A percentile compares a stretch with the other conserved stretches of the same genome.
Conservation (phyloP, 2,888 invertebrate species). For the Xiphydria camelus region DNA sequence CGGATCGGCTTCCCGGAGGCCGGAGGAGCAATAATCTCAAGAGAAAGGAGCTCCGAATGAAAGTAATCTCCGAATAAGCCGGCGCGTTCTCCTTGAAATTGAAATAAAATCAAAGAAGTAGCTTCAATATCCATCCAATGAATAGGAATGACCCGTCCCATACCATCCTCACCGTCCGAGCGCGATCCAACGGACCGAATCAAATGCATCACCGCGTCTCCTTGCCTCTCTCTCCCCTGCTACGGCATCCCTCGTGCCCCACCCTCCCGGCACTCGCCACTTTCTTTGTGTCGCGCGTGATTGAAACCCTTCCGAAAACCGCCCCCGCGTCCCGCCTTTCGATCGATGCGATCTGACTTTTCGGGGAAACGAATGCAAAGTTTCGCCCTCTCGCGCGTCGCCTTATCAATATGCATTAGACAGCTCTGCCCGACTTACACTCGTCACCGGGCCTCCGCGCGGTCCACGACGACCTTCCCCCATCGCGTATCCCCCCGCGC, state of each 20-base stretch:
- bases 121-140: conserved; percentile 42
- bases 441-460: conserved; percentile 30
- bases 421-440: conserved; percentile 36
- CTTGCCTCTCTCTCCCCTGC: conserved; percentile 15
- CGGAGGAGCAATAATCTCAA: background rate
- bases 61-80: conserved; percentile 38
- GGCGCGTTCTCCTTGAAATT: conserved; percentile 30
- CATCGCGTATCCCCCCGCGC: no score
- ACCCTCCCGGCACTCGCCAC: no score
- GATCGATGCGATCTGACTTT: conserved; percentile 26
- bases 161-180: conserved; percentile 24
- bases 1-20: background rate
- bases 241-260: conserved; percentile 5
- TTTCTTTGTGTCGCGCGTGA: conserved; percentile 6
- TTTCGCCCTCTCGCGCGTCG: conserved; percentile 17
- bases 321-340: no score
- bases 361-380: conserved; percentile 27
- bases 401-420: conserved; percentile 49
- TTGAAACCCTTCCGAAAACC: conserved; percentile 19
- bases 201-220: conserved; percentile 30
- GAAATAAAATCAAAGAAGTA: conserved; percentile 43
- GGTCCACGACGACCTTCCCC: no score
- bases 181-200: conserved; percentile 33
- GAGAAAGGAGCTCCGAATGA: conserved; percentile 9
- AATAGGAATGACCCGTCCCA: conserved; percentile 35